Percentiles rank a stretch among this genome's conserved stretches.
Conservation (phyloP, 2,888 invertebrate species). For the Laspeyria flexula region DNA sequence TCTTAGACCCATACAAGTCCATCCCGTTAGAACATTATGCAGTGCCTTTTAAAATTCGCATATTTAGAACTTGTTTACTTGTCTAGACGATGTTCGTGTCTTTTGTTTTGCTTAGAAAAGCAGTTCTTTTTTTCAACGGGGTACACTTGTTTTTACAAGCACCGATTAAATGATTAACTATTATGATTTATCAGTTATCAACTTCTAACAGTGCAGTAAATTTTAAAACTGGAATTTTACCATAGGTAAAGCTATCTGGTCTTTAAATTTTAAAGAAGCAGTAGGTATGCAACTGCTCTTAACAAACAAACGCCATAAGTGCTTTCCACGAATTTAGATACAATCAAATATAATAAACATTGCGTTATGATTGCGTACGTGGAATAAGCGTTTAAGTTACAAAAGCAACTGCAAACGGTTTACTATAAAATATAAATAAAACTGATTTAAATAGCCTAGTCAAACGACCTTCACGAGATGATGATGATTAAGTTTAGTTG, state of each 20-base stretch:
- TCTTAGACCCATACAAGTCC: slow-evolving; percentile 51
- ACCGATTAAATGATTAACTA: too few relatives aligned
- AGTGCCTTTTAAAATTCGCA: slow-evolving; percentile 25
- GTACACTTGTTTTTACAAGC: too few relatives aligned
- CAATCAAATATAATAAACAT: slow-evolving; percentile 8
- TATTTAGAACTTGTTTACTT: slow-evolving; percentile 31
- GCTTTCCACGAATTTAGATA: slow-evolving; percentile 18
- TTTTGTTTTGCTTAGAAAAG: background rate
- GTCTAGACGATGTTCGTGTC: slow-evolving; percentile 11
- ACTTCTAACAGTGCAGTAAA: too few relatives aligned
- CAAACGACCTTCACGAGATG: slow-evolving; percentile 43
- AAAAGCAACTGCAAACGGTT: slow-evolving; percentile 17
- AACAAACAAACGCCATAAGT: too few relatives aligned
- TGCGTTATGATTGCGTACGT: slow-evolving; percentile 15
- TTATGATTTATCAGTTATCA: too few relatives aligned
- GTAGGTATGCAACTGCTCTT: too few relatives aligned
- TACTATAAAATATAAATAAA: slow-evolving; percentile 38
- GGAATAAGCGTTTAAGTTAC: slow-evolving; percentile 13
- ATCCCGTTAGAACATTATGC: slow-evolving; percentile 53
- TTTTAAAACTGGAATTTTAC: too few relatives aligned
- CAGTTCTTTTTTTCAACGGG: too few relatives aligned
- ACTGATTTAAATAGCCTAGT: slow-evolving; percentile 56
- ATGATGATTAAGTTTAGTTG: slow-evolving; percentile 60
- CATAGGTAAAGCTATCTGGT: too few relatives aligned
- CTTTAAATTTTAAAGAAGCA: too few relatives aligned